Base-by-base conservation (phyloP, 2,888 invertebrate species). In the Trissolcus brochymenae region DNA sequence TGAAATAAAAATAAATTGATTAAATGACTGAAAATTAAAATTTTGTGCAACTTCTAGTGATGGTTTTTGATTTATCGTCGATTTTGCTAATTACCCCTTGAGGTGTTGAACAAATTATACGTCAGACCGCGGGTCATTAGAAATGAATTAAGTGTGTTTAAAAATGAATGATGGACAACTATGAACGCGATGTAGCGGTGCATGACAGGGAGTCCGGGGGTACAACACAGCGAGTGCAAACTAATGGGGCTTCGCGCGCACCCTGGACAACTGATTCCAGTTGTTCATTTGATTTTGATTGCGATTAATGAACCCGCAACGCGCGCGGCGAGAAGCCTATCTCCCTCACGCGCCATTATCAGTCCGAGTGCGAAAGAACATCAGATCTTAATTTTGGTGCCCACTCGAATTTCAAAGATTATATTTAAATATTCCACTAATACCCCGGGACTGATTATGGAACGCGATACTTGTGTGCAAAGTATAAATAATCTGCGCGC, bases 51-150 rank as follows among this genome's bases (percentile, higher is more conserved):
- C 35, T 35, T 35, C 6, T 9, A 35, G 35, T 35, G 35, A 35
- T 35, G 35, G 16, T n/a, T 35, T 64, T 59, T 56, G 50, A 35
- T 35, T 35, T 35, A 35, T 35, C 35, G 35, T 35, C 35, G 6
- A 35, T 57, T 56, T 43, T 53, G 72, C 46, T 16, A n/a, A 46
- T 60, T 60, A 60, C 66, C 57, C 54, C 41, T 21, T 4, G 17
- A 17, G 6, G 60, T 21, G n/a, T 53, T 68, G 29, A 54, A 75
- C 64, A 75, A 68, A 75, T 75, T 62, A 46, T 29, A 19, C 41
- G 68, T 75, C 74, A 75, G 74, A 59, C 74, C 21, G 29, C 13
- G 59, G 64, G 59, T 68, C 67, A 75, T 75, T 75, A 75, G 74
- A 75, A 75, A 75, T 49, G 68, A 68, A 75, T 75, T 75, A 75